phyloP scores from a whole-genome alignment of 2,113 vertebrate genomes.

The Colius striatus region DNA sequence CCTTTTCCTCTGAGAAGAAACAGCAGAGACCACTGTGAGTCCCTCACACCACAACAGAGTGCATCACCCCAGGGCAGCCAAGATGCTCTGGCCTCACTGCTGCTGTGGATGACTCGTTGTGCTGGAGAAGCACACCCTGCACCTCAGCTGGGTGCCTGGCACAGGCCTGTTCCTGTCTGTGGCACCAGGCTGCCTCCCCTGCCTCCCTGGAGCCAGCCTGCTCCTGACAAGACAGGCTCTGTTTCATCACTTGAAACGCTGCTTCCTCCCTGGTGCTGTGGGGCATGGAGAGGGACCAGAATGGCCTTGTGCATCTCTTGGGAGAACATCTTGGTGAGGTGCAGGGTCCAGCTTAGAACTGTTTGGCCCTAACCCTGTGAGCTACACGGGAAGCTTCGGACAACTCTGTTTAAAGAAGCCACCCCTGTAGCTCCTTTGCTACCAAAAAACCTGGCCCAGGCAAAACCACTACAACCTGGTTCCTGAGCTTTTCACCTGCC shows the following conservation, averaged over 20 bases:
- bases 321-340: too few relatives aligned
- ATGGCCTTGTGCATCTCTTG: too few relatives aligned
- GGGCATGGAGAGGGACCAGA: too few relatives aligned
- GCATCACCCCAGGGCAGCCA: neutral
- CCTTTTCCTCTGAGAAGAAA: too few relatives aligned
- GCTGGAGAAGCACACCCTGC: neutral
- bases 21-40: too few relatives aligned
- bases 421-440: too few relatives aligned
- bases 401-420: too few relatives aligned
- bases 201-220: neutral
- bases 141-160: neutral
- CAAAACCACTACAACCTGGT: neutral
- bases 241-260: neutral
- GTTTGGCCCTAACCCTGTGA: too few relatives aligned
- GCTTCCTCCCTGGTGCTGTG: too few relatives aligned
- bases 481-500: neutral
- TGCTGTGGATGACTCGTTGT: neutral
- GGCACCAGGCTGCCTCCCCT: neutral
- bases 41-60: neutral
- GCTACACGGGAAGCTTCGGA: too few relatives aligned
- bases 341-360: too few relatives aligned
- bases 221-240: neutral
- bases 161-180: neutral
- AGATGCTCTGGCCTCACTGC: neutral
- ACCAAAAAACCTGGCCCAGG: neutral